phyloP scores from a whole-genome alignment of 2,797 vertebrate species.

The Melanotaenia boesemani region DNA sequence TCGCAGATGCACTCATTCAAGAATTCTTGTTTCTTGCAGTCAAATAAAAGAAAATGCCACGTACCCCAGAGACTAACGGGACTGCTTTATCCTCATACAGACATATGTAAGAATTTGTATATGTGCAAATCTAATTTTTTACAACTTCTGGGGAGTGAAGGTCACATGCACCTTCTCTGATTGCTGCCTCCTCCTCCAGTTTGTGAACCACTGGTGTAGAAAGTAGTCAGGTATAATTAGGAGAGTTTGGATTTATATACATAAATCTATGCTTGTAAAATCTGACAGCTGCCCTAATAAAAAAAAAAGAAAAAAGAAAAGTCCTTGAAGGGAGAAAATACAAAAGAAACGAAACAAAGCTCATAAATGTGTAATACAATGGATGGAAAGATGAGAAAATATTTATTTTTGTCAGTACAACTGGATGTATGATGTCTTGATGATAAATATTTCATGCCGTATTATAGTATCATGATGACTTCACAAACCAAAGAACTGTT shows the following conservation, averaged over 20 bases:
- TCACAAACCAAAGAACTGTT: slow-evolving; percentile 34
- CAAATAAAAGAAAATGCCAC: too few species aligned
- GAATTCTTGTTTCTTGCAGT: too few species aligned
- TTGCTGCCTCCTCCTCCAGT: too few species aligned
- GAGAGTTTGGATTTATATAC: background rate
- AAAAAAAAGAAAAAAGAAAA: background rate
- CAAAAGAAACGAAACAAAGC: accelerated
- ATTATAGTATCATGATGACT: slow-evolving; percentile 36
- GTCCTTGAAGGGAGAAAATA: background rate
- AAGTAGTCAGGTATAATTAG: background rate
- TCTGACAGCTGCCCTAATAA: slow-evolving; percentile 7
- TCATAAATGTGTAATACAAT: background rate
- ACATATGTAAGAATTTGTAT: too few species aligned
- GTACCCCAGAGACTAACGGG: too few species aligned
- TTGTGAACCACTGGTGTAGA: too few species aligned
- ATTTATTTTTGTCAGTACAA: background rate
- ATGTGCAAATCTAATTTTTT: too few species aligned
- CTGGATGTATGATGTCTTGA: slow-evolving; percentile 11
- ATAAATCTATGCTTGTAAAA: slow-evolving; percentile 2
- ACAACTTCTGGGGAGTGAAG: too few species aligned
- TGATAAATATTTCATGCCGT: background rate
- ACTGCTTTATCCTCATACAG: too few species aligned
- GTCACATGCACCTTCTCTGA: too few species aligned
- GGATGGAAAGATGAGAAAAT: background rate
- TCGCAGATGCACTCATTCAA: too few species aligned